These are phyloP conservation scores for Acanthisitta chloris DNA, from an alignment of 2,113 vertebrate genomes.

Conservation along the genomic window DNA sequence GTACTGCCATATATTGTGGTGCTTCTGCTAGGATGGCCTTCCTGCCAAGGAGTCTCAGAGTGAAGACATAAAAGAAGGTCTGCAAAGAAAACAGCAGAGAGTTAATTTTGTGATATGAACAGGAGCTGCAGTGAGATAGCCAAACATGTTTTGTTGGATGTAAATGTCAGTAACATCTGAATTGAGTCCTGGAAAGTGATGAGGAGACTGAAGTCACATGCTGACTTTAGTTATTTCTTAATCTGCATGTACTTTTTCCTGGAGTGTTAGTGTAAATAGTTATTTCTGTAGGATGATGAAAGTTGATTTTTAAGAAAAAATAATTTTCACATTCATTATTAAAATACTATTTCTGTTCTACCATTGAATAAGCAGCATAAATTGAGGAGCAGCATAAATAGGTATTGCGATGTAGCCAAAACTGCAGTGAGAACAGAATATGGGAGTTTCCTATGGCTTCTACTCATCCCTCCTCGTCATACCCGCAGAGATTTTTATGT, in stretches of 20 bases:
- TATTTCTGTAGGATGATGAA: background rate
- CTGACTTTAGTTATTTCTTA: background rate
- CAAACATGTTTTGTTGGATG: background rate
- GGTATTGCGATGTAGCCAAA: background rate
- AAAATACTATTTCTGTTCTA: background rate
- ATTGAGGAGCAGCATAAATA: background rate
- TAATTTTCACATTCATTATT: background rate
- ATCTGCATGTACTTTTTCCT: background rate
- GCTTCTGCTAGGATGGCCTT: background rate
- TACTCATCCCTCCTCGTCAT: background rate
- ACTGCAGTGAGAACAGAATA: background rate
- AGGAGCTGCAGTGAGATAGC: background rate
- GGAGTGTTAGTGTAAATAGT: background rate
- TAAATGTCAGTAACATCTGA: background rate
- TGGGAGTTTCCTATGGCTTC: background rate
- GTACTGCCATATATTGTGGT: background rate
- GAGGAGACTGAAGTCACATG: background rate
- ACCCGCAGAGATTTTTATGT: background rate
- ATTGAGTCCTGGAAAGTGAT: background rate
- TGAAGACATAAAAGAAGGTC: background rate
- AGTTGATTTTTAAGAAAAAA: background rate
- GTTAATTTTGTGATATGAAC: fast-evolving
- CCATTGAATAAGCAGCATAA: background rate
- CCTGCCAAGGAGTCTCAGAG: background rate
- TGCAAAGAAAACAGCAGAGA: background rate